Evolutionary conservation across 2,797 vertebrate genomes (phyloP), one percentile per base, ranked within the genome.

Genomic region (Sciurus vulgaris): DNA sequence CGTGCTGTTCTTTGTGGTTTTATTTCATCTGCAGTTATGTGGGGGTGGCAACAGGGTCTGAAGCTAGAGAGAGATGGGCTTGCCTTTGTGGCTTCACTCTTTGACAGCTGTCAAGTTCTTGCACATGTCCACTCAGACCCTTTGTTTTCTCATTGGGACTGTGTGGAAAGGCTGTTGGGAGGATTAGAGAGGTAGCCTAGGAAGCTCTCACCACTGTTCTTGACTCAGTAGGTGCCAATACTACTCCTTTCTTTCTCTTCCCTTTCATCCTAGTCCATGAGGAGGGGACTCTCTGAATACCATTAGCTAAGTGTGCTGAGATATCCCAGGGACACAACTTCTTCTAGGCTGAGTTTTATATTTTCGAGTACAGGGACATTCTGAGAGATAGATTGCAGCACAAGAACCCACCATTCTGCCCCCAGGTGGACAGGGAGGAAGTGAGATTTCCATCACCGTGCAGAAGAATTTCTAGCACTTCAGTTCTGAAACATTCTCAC

Each of bases 371-470:
- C 38, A 33, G 44, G 54, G 44, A 5, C 63, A 54, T 86, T 89
- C 89, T 95, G 76, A 89, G 81, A 84, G 78, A 47, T 24, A 17
- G 59, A 78, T 83, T 89, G 26, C n/a, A 86, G 15, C n/a, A 41
- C 2, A 15, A 81, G 69, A 81, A 84, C 6, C 28, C 33, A n/a
- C 2, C 6, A 8, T 61, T 83, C 47, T 76, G 11, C 13, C 35
- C 73, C 56, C 26, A 47, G 44, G 49, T 84, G 61, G 69, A 96
- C 35, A 63, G 17, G 33, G 35, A 81, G 49, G 63, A 12, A 61
- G 24, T 35, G 13, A 93, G 74, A 47, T 13, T 18, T 24, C 61
- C 70, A 33, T 86, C 26, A 41, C 33, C 20, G 3, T 33, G 18
- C 1, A 3, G 38, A 70, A 56, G 38, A 63, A 67, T 82, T 81